Evolutionary conservation across 2,113 vertebrate species (phyloP), one percentile per base, ranked within the genome.

Genomic region (Polypterus bichir): DNA sequence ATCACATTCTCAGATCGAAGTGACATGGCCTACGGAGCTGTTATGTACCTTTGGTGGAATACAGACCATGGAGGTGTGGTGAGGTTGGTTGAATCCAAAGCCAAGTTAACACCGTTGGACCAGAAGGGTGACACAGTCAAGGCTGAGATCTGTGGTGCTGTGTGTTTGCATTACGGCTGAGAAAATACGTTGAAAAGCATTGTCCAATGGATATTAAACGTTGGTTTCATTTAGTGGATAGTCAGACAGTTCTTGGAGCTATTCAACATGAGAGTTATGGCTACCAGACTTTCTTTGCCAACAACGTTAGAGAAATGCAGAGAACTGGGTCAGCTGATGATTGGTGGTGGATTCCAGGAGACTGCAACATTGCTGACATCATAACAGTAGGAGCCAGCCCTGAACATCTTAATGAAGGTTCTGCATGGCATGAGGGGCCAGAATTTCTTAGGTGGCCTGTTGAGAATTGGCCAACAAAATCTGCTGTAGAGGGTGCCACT

Each of bases 281-380:
- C 0, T 74, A 51, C 10, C 61, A 72, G 8, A 62, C 59, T 1
- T 73, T 71, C 54, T 70, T 71, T 0, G 48, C 65, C 1, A 72
- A 68, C 7, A 46, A 62, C 4, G 66, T 69, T n/a, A 64, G 66
- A 4, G 68, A 72, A 5, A 76, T 76, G 0, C 63, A 73, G 11
- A 67, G 11, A 44, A 57, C 4, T 9, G 63, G 64, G 27, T 2
- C 0, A 0, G 4, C 61, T 6, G 9, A 64, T 46, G 63, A 66
- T 62, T 74, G 69, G 64, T 64, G 64, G 67, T 74, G 65, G 62
- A 65, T 71, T 5, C 59, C 69, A 68, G 67, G 27, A 27, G 27
- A 27, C 27, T 27, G 27, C 27, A 27, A 27, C 27, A 27, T 27
- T 27, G 27, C 27, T 27, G 27, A 27, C 27, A 27, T 27, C 27